Evolutionary conservation across 2,888 invertebrate genomes (phyloP).

Genomic region (Drosophila ustulata): DNA sequence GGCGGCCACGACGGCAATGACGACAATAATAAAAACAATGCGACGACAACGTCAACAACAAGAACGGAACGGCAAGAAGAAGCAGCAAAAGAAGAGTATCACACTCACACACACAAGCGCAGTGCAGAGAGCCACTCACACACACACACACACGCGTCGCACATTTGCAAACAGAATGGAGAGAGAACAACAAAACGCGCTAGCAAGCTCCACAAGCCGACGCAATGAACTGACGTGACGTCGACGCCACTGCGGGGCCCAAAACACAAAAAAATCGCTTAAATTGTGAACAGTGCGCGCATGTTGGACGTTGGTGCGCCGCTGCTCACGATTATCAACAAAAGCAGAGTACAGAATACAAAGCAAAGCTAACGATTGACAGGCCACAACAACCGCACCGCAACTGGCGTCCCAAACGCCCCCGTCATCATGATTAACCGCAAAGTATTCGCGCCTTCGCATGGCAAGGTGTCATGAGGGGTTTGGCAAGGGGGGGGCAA

Average conservation of each 20-base stretch:
- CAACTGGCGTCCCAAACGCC: slow-evolving; percentile 57
- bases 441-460: slow-evolving; percentile 46
- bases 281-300: slow-evolving; percentile 47
- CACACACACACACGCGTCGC: not conserved
- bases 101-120: slow-evolving; percentile 16
- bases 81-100: slow-evolving; percentile 41
- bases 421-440: slow-evolving; percentile 67
- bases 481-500: slow-evolving; percentile 5
- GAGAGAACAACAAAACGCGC: slow-evolving; percentile 52
- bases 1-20: slow-evolving; percentile 64
- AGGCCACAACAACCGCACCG: slow-evolving; percentile 68
- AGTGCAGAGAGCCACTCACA: slow-evolving; percentile 14
- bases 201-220: slow-evolving; percentile 73
- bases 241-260: slow-evolving; percentile 59
- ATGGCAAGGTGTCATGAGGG: not conserved
- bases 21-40: slow-evolving; percentile 36
- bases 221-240: slow-evolving; percentile 74
- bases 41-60: slow-evolving; percentile 57
- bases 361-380: slow-evolving; percentile 66
- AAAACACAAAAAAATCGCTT: slow-evolving; percentile 32
- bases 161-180: slow-evolving; percentile 18
- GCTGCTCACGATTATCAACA: slow-evolving; percentile 66
- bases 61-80: slow-evolving; percentile 46
- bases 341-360: slow-evolving; percentile 56
- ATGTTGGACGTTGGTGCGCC: slow-evolving; percentile 21